Percentiles rank a stretch among this genome's conserved stretches.
phyloP scores from a whole-genome alignment of 1,140 invertebrate species.

The Microplitis mediator region DNA sequence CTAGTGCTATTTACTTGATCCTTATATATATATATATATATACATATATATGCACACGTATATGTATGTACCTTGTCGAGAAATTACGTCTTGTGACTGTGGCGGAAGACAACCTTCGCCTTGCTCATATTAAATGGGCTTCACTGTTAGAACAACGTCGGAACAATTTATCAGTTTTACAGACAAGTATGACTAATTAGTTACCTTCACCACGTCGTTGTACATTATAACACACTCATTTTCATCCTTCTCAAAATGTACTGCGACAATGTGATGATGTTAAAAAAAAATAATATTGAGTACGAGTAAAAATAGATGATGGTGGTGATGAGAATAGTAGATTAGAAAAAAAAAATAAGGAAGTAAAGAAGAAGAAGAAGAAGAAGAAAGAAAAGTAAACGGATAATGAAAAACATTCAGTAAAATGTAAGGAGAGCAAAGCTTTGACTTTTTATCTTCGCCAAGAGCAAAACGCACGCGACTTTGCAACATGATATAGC shows the following conservation, averaged over 20 bases:
- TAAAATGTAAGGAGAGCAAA: conserved; percentile 10
- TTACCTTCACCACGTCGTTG: conserved; percentile 44
- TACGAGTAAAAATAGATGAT: not conserved
- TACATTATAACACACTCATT: conserved; percentile 29
- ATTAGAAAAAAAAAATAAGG: not conserved
- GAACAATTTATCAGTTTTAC: conserved; percentile 54
- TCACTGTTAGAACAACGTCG: conserved; percentile 47
- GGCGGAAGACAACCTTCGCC: conserved; percentile 17
- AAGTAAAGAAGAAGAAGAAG: not conserved
- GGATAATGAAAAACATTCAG: not conserved
- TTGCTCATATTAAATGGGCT: conserved; percentile 52
- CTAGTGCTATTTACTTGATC: no score
- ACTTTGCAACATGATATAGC: not conserved
- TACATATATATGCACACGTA: no score
- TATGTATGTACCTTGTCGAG: not conserved
- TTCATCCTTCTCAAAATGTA: not conserved
- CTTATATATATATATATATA: no score
- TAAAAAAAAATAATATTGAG: not conserved
- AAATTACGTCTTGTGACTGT: conserved; percentile 21
- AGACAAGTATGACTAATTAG: conserved; percentile 55
- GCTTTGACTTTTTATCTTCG: conserved; percentile 40
- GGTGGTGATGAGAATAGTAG: no score
- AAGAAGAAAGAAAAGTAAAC: not conserved
- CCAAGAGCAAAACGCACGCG: conserved; percentile 24
- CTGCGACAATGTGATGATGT: not conserved